phyloP scores from a whole-genome alignment of 1,140 invertebrate genomes.

The Nymphalis io region DNA sequence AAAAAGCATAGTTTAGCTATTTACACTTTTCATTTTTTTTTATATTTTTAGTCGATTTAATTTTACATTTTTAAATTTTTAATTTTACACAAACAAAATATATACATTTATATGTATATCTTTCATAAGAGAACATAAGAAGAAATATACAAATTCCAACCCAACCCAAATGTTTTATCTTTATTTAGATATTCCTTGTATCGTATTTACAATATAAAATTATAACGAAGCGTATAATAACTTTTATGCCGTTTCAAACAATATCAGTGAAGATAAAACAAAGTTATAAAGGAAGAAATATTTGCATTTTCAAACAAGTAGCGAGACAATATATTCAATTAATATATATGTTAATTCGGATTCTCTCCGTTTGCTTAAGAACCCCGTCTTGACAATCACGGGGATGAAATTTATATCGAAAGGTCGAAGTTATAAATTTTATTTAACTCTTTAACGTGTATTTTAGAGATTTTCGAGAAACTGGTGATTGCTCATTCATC shows the following conservation, averaged over 20 bases:
- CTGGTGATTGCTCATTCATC: too few relatives aligned
- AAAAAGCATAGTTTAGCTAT: too few relatives aligned
- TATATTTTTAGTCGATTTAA: too few relatives aligned
- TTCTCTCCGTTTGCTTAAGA: constrained; percentile 46
- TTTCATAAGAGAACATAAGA: not conserved
- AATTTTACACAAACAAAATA: too few relatives aligned
- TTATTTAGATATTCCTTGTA: not conserved
- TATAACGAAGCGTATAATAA: constrained; percentile 14
- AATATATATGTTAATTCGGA: constrained; percentile 60
- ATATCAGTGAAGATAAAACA: constrained; percentile 21
- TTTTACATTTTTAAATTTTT: too few relatives aligned
- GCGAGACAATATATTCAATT: constrained; percentile 60
- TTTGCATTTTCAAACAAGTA: constrained; percentile 40
- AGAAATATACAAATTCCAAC: not conserved
- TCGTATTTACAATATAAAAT: not conserved
- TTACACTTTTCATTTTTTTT: too few relatives aligned
- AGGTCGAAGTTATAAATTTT: constrained; percentile 18
- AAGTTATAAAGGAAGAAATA: constrained; percentile 21
- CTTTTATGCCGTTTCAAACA: constrained; percentile 18
- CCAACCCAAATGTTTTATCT: not conserved
- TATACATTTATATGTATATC: too few relatives aligned
- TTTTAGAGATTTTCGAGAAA: not conserved
- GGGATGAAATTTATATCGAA: constrained; percentile 45
- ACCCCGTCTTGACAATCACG: constrained; percentile 48
- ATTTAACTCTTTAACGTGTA: constrained; percentile 10